phyloP scores from a whole-genome alignment of 1,140 invertebrate genomes.

The Helicorthomorpha holstii region DNA sequence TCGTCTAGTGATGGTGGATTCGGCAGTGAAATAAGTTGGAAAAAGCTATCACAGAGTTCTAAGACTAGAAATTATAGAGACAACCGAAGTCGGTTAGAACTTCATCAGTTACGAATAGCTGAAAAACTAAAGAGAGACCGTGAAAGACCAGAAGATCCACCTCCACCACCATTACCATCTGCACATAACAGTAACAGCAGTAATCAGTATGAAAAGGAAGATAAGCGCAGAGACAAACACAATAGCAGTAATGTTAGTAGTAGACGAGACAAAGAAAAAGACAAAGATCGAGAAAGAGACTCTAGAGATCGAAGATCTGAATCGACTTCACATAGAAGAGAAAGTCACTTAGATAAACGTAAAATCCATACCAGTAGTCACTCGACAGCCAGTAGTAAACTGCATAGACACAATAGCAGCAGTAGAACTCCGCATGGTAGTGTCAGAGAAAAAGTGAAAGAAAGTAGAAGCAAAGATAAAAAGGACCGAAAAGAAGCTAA shows the following conservation, averaged over 20 bases:
- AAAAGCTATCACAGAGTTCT: slow-evolving; percentile 57
- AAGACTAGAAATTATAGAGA: slow-evolving; percentile 68
- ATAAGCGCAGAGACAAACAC: slow-evolving; percentile 26
- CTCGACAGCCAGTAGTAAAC: slow-evolving; percentile 7
- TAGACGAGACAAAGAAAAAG: slow-evolving; percentile 24
- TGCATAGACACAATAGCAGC: neutral
- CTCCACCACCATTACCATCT: no score
- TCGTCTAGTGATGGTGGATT: slow-evolving; percentile 10
- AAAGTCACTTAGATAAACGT: slow-evolving; percentile 4
- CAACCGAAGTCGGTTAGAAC: no score
- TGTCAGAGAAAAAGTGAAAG: slow-evolving; percentile 8
- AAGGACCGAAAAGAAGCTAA: slow-evolving; percentile 1
- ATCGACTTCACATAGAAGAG: slow-evolving; percentile 10
- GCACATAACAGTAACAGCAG: neutral
- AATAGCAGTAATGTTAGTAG: slow-evolving; percentile 34
- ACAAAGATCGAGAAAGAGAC: slow-evolving; percentile 11
- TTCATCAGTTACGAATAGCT: no score
- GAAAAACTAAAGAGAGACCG: slow-evolving; percentile 22
- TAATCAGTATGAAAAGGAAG: slow-evolving; percentile 12
- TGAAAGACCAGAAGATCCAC: no score
- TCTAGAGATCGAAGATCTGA: slow-evolving; percentile 17
- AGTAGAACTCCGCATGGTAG: slow-evolving; percentile 3
- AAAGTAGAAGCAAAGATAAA: slow-evolving; percentile 4
- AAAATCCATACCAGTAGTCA: slow-evolving; percentile 3
- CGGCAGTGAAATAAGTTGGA: slow-evolving; percentile 34